These are phyloP conservation scores for Pseudorasbora parva DNA, from an alignment of 2,113 vertebrate species.

Conservation along the genomic window DNA sequence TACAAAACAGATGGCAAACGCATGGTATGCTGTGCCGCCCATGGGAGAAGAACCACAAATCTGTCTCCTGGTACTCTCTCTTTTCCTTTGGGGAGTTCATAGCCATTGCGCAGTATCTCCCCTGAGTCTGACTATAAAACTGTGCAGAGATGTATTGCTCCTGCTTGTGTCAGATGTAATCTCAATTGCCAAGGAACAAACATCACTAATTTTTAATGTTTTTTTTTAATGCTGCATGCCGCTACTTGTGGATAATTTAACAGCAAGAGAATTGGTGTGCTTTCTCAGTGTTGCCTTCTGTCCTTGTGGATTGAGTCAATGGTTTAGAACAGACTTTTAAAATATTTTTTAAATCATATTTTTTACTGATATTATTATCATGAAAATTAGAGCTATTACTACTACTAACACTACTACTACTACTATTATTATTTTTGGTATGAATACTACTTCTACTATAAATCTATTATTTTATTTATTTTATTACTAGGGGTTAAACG, in stretches of 20 bases:
- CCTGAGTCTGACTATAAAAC: background rate
- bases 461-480: no score
- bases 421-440: no score
- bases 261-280: no score
- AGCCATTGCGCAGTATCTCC: background rate
- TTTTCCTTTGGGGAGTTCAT: background rate
- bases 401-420: no score
- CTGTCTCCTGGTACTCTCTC: conserved; percentile 10
- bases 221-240: background rate
- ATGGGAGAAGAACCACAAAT: conserved; percentile 25
- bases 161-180: conserved; percentile 21
- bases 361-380: no score
- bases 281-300: background rate
- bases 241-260: conserved; percentile 30
- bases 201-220: conserved; percentile 32
- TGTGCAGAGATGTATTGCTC: background rate
- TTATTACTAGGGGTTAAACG: no score
- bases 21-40: conserved; percentile 9
- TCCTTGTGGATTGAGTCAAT: background rate
- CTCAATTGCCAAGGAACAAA: conserved; percentile 34
- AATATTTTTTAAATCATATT: background rate
- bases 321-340: background rate
- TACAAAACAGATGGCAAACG: conserved; percentile 45
- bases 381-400: no score
- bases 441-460: no score